These are phyloP conservation scores for Nomia melanderi DNA, from an alignment of 1,140 invertebrate genomes.

Conservation along the genomic window DNA sequence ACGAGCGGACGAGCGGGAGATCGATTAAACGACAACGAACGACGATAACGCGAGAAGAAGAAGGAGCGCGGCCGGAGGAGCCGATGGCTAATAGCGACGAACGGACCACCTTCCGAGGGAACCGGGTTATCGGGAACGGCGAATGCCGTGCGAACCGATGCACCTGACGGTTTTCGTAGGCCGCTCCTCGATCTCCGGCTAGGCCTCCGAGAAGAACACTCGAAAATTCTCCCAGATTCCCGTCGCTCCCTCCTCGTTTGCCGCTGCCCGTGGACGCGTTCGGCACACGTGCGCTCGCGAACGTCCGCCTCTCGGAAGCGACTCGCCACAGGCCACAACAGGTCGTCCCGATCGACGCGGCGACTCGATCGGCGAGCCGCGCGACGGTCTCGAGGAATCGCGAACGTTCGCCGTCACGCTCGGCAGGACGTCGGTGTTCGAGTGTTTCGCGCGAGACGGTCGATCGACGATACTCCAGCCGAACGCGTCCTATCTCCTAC, in stretches of 20 bases:
- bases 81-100: constrained; percentile 47
- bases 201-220: constrained; percentile 29
- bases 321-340: too few relatives aligned
- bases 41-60: too few relatives aligned
- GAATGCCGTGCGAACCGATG: constrained; percentile 74
- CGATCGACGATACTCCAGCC: too few relatives aligned
- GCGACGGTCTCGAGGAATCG: too few relatives aligned
- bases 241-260: background rate
- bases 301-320: background rate
- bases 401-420: too few relatives aligned
- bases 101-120: constrained; percentile 41
- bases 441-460: too few relatives aligned
- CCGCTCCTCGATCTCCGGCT: constrained; percentile 29
- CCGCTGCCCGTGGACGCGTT: background rate
- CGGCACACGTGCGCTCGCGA: constrained; percentile 25
- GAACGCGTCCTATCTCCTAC: constrained; percentile 15
- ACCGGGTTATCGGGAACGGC: constrained; percentile 75
- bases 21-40: too few relatives aligned
- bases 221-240: constrained; percentile 31
- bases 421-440: too few relatives aligned
- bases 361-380: too few relatives aligned
- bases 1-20: too few relatives aligned
- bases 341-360: too few relatives aligned
- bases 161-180: constrained; percentile 75
- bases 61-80: background rate